phyloP scores from a whole-genome alignment of 1,140 invertebrate genomes.

The Hyles vespertilio region DNA sequence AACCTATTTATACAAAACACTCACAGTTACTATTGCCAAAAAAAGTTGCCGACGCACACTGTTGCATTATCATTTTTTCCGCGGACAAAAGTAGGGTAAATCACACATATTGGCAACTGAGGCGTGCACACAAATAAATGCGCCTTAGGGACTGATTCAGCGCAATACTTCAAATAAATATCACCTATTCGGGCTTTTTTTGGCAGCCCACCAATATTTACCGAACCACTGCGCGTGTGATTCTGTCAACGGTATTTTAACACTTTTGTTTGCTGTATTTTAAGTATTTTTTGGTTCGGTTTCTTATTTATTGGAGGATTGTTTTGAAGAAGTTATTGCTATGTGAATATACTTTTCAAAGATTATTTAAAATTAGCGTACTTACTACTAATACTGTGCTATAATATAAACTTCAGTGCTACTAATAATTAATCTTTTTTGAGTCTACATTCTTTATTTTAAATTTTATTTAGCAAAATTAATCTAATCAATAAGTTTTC shows the following conservation, averaged over 20 bases:
- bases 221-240: background rate
- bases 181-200: slow-evolving; percentile 32
- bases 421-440: too few relatives aligned
- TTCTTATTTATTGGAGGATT: too few relatives aligned
- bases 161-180: slow-evolving; percentile 59
- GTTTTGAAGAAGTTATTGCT: too few relatives aligned
- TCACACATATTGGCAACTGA: slow-evolving; percentile 55
- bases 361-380: too few relatives aligned
- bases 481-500: too few relatives aligned
- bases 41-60: slow-evolving; percentile 18
- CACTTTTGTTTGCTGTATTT: too few relatives aligned
- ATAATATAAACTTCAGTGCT: too few relatives aligned
- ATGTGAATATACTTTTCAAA: too few relatives aligned
- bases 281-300: too few relatives aligned
- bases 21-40: slow-evolving; percentile 14
- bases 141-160: slow-evolving; percentile 62
- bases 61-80: slow-evolving; percentile 16
- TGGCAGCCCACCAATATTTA: background rate
- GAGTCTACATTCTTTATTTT: too few relatives aligned
- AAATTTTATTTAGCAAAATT: too few relatives aligned
- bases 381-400: too few relatives aligned
- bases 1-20: background rate
- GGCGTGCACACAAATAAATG: slow-evolving; percentile 62
- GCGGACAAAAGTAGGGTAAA: slow-evolving; percentile 45
- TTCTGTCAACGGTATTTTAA: background rate